A percentile compares a stretch with the other conserved stretches of the same genome.
Evolutionary conservation across 2,888 invertebrate species (phyloP).

Genomic region (Biston betularia): DNA sequence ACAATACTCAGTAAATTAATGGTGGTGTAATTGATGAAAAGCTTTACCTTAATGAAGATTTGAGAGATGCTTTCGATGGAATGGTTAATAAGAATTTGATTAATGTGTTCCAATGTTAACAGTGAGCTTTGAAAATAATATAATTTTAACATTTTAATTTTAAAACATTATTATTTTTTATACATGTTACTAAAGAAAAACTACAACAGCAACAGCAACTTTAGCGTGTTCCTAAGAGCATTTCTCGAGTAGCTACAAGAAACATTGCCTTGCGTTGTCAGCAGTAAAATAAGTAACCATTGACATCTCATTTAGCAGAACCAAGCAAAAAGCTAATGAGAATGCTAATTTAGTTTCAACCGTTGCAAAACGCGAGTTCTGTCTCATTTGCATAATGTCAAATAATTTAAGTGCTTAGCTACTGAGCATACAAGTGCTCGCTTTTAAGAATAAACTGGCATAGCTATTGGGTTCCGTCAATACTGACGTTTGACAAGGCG

Average conservation of each 20-base stretch:
- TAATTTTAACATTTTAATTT: no score
- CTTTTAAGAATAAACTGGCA: conserved; percentile 33
- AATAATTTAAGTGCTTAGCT: conserved; percentile 75
- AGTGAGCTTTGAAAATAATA: no score
- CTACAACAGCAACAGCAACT: neutral
- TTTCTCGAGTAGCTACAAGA: neutral
- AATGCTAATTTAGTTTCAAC: conserved; percentile 71
- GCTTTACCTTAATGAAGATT: conserved; percentile 24
- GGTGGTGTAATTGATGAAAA: conserved; percentile 28
- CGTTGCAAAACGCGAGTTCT: conserved; percentile 68
- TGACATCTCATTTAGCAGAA: conserved; percentile 69
- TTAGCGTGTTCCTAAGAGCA: neutral
- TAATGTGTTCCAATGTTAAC: conserved; percentile 12
- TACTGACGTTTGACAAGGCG: conserved; percentile 35
- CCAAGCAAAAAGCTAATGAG: conserved; percentile 71
- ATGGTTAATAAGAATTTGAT: conserved; percentile 21
- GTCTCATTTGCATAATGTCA: conserved; percentile 80
- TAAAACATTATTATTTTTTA: no score
- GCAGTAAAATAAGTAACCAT: conserved; percentile 52
- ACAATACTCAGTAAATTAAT: conserved; percentile 32
- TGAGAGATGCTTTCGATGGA: conserved; percentile 21
- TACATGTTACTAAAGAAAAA: no score
- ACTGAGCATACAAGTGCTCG: conserved; percentile 61
- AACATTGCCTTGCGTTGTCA: conserved; percentile 37
- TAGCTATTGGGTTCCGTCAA: conserved; percentile 38